Base-by-base conservation (phyloP, 2,888 invertebrate species). In the Clusia tigrina region DNA sequence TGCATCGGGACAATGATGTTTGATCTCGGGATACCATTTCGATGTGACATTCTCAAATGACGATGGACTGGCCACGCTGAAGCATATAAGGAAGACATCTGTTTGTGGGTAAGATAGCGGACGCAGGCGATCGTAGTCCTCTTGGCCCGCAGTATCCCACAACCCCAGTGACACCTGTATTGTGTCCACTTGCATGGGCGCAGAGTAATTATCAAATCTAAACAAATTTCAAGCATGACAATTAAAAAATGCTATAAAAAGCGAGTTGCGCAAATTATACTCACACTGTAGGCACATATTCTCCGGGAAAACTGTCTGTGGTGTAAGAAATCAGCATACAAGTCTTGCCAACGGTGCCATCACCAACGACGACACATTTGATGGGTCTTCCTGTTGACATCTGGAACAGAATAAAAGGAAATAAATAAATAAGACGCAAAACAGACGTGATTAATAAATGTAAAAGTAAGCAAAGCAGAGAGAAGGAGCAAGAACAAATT, bases 21-120 rank as follows among this genome's bases (percentile, higher is more conserved):
- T 96, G 78, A 99, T 97, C 89, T 99, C 99, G 71, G 98, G 98
- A 86, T 96, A 96, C 99, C 98, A 99, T 87, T 99, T 99, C 72
- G 96, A 96, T 80, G 95, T 95, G 69, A 99, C 97, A 89, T 98
- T 99, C 88, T 98, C 98, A 87, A 97, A 98, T 56, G 98, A 98
- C 58, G 98, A 97, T 69, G 98, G 98, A 84, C 97, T 96, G 81
- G 98, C 97, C 73, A 99, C 96, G 86, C 97, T 97, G 88, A 97
- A 99, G 88, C 98, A 99, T 86, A 99, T 96, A 78, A 99, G 91
- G 87, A 99, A 99, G 70, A 99, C 98, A 86, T 99, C 98, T 71
- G 98, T 99, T 89, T 98, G 98, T 80, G 98, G 98, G 85, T 98
- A 98, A 74, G 96, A 96, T 69, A 98, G 87, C 48, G 98, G 98